Conservation (phyloP, 2,113 vertebrate species). For the Cepphus grylle region DNA sequence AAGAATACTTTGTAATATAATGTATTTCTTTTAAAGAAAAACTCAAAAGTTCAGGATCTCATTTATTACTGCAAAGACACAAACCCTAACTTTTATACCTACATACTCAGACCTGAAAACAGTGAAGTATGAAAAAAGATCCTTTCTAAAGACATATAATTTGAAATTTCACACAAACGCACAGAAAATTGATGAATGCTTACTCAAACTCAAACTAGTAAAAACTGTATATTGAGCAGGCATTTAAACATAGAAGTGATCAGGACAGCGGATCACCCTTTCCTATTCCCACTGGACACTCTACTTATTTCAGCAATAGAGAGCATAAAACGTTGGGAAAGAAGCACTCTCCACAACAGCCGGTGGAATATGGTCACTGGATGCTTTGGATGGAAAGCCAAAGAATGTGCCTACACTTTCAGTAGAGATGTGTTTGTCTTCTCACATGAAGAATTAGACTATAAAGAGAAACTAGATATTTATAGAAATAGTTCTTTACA, state of each 20-base stretch:
- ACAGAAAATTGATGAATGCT: background rate
- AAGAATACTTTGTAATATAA: background rate
- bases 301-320: background rate
- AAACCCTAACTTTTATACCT: background rate
- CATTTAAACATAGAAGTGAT: background rate
- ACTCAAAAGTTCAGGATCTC: background rate
- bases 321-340: background rate
- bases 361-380: background rate
- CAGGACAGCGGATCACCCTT: background rate
- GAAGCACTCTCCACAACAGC: background rate
- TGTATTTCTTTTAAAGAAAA: background rate
- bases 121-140: background rate
- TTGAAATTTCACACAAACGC: background rate
- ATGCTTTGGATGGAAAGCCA: background rate
- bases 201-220: background rate
- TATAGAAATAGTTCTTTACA: background rate
- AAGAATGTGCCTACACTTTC: background rate
- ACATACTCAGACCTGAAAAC: background rate
- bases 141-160: background rate
- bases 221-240: background rate
- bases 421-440: background rate
- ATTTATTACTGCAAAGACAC: background rate
- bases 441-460: background rate
- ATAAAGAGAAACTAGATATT: background rate
- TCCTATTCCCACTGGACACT: accelerated